Evolutionary conservation across 2,797 vertebrate genomes (phyloP).

Genomic region (Danio tinwini): DNA sequence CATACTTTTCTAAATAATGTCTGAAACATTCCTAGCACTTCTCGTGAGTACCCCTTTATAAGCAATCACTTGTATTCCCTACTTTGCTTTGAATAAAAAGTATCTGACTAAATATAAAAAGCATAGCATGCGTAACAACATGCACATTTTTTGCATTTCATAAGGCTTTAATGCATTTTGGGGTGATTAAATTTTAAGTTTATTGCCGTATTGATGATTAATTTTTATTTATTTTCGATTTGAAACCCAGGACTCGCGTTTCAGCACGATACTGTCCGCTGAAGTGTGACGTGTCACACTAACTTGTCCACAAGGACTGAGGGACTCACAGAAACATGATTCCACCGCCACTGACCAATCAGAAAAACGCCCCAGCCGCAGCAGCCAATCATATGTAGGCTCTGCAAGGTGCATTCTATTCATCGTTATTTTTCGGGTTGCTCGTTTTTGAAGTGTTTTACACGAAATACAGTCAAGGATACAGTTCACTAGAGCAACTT

Average conservation of each 20-base stretch:
- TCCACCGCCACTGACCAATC: slow-evolving; percentile 63
- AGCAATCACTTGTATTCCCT: no score
- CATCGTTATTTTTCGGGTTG: background rate
- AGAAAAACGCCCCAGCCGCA: slow-evolving; percentile 22
- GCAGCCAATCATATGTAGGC: slow-evolving; percentile 67
- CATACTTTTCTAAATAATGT: no score
- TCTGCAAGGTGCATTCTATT: slow-evolving; percentile 55
- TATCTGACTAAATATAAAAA: background rate
- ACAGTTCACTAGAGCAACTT: background rate
- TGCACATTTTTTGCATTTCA: background rate
- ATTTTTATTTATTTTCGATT: background rate
- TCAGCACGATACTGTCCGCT: background rate
- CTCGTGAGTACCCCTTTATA: no score
- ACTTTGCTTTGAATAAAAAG: background rate
- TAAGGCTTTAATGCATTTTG: background rate
- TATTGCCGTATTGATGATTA: background rate
- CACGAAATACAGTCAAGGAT: background rate
- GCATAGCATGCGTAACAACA: background rate
- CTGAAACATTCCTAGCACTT: no score
- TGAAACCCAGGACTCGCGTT: background rate
- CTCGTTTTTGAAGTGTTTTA: background rate
- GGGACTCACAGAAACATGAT: accelerated
- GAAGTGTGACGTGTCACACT: slow-evolving; percentile 63
- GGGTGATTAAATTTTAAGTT: background rate
- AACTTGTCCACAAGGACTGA: slow-evolving; percentile 53